Evolutionary conservation across 2,888 invertebrate genomes (phyloP).

Genomic region (Acanthosepion pharaonis): DNA sequence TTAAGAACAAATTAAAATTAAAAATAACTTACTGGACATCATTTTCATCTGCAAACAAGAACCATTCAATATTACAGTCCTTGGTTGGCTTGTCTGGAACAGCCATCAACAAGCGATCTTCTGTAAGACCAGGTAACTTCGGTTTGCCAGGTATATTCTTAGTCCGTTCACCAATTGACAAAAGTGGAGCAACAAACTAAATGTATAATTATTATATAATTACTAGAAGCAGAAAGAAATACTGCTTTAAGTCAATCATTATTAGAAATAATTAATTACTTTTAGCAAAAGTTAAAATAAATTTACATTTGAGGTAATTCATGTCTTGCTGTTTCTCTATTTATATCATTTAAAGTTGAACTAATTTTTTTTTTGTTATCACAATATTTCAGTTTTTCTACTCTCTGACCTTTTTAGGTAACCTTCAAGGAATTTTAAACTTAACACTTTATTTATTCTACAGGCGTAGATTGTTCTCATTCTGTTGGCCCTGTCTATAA

Average conservation of each 20-base stretch:
- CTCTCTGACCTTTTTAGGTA: too few species aligned
- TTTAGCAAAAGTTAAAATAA: too few species aligned
- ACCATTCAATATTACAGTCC: not conserved
- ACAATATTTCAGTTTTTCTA: too few species aligned
- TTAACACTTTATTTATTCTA: too few species aligned
- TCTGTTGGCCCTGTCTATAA: too few species aligned
- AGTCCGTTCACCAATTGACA: not conserved
- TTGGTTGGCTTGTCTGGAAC: not conserved
- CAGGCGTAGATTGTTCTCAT: too few species aligned
- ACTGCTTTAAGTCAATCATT: not conserved
- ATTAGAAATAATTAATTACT: not conserved
- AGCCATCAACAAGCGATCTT: constrained; percentile 24
- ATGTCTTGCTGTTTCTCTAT: not conserved
- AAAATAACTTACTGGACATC: not conserved
- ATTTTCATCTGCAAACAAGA: not conserved
- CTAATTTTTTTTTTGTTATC: too few species aligned
- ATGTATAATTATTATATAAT: not conserved
- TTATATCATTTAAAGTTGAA: too few species aligned
- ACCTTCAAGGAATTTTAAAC: too few species aligned
- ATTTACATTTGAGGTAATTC: too few species aligned
- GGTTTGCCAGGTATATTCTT: not conserved
- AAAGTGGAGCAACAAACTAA: not conserved
- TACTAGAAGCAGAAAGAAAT: not conserved
- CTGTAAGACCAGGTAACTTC: not conserved
- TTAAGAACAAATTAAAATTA: not conserved